Conservation (phyloP, 2,888 invertebrate genomes). For the Heteropelma amictum region DNA sequence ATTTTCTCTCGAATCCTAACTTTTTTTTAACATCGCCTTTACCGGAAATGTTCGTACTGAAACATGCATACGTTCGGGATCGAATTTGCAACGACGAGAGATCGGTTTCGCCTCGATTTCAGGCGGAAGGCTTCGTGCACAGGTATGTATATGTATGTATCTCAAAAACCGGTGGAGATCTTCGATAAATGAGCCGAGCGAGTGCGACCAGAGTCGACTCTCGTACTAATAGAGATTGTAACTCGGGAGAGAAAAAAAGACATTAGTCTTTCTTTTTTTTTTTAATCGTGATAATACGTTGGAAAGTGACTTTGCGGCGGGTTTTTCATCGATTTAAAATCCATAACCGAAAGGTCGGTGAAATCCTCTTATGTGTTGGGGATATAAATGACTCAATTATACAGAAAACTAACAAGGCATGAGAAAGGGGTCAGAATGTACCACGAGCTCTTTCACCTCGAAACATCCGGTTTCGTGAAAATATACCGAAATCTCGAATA, state of each 20-base stretch:
- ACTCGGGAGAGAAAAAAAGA: background rate
- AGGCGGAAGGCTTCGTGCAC: background rate
- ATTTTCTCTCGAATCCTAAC: too few species aligned
- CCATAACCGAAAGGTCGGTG: conserved; percentile 30
- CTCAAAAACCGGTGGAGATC: conserved; percentile 27
- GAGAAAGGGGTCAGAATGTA: background rate
- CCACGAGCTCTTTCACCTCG: background rate
- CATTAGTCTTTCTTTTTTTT: too few species aligned
- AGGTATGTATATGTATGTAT: background rate
- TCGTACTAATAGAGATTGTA: conserved; percentile 33
- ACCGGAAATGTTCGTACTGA: too few species aligned
- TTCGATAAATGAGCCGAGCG: conserved; percentile 32
- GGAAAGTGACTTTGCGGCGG: conserved; percentile 12
- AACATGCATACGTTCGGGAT: too few species aligned
- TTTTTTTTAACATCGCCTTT: too few species aligned
- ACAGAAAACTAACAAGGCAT: conserved; percentile 7
- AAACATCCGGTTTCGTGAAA: too few species aligned
- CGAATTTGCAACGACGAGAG: too few species aligned
- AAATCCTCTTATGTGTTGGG: background rate
- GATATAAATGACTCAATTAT: conserved; percentile 46
- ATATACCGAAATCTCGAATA: too few species aligned
- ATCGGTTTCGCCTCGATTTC: background rate
- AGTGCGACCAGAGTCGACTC: conserved; percentile 21
- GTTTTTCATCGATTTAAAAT: conserved; percentile 41
- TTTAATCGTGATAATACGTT: too few species aligned